Percentiles rank a stretch among this genome's conserved stretches.
These are phyloP conservation scores for Oostethus manadensis DNA, from an alignment of 2,113 vertebrate genomes.

Conservation along the genomic window DNA sequence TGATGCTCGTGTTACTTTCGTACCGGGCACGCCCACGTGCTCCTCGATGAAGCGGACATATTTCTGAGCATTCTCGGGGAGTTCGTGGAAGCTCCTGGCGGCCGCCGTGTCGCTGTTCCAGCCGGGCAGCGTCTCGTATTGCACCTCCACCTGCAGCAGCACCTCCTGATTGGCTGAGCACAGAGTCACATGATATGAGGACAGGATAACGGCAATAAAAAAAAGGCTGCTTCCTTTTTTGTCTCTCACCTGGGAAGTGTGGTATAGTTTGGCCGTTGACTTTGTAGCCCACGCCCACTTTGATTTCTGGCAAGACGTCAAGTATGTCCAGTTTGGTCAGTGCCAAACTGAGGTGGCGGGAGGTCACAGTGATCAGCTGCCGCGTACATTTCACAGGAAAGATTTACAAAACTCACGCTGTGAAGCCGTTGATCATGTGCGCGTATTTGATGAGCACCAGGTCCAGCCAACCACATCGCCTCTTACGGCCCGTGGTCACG, in stretches of 20 bases:
- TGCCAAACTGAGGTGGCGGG: conserved; percentile 76
- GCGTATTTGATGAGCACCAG: conserved; percentile 92
- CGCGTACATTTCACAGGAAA: too few relatives aligned
- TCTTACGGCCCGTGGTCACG: conserved; percentile 93
- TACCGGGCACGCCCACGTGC: conserved; percentile 87
- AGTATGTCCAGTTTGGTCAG: conserved; percentile 98
- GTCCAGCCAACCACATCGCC: conserved; percentile 96
- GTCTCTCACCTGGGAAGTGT: conserved; percentile 88
- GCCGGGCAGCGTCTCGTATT: conserved; percentile 89
- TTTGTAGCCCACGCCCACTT: conserved; percentile 90
- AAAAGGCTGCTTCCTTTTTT: conserved; percentile 3
- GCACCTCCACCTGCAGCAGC: conserved; percentile 89
- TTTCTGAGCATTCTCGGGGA: conserved; percentile 91
- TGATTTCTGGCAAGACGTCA: conserved; percentile 88
- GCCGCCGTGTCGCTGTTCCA: conserved; percentile 90
- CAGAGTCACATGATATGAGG: conserved; percentile 2
- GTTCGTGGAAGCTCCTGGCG: conserved; percentile 82
- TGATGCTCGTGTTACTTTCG: conserved; percentile 16
- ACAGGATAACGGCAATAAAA: neutral
- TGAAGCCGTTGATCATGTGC: conserved; percentile 98
- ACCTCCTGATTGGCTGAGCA: conserved; percentile 92
- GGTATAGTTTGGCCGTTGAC: conserved; percentile 86
- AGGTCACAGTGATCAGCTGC: too few relatives aligned
- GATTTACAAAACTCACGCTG: conserved; percentile 79
- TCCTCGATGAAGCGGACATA: conserved; percentile 89